These are phyloP conservation scores for Synanthedon andrenaeformis DNA, from an alignment of 2,888 invertebrate species.

Conservation along the genomic window DNA sequence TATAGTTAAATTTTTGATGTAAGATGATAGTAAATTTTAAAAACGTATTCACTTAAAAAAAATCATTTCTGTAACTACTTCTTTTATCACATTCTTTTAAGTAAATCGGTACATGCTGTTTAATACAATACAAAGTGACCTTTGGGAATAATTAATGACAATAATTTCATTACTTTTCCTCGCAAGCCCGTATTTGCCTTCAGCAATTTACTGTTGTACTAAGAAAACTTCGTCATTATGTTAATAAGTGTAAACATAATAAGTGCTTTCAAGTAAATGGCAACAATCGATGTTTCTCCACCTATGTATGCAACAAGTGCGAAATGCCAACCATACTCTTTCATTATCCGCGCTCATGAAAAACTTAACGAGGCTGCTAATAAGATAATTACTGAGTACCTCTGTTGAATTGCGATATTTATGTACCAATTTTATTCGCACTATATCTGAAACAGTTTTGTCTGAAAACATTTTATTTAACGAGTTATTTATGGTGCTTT, in stretches of 20 bases:
- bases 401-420: not conserved
- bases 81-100: no score
- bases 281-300: constrained; percentile 9
- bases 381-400: constrained; percentile 18
- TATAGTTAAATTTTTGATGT: no score
- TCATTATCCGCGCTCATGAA: constrained; percentile 20
- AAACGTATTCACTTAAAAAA: no score
- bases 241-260: not conserved
- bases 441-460: no score
- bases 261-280: constrained; percentile 2
- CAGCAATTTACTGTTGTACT: not conserved
- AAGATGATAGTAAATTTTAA: no score
- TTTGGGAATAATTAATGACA: not conserved
- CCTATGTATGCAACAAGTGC: constrained; percentile 21
- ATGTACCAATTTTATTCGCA: no score
- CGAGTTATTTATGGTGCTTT: no score
- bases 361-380: constrained; percentile 24
- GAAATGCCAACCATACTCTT: constrained; percentile 18
- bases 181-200: not conserved
- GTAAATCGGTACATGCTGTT: no score
- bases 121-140: no score
- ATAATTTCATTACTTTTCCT: not conserved
- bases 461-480: no score
- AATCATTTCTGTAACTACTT: no score
- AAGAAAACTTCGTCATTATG: not conserved